Evolutionary conservation across 2,888 invertebrate species (phyloP).

Genomic region (Lamproptera curius): DNA sequence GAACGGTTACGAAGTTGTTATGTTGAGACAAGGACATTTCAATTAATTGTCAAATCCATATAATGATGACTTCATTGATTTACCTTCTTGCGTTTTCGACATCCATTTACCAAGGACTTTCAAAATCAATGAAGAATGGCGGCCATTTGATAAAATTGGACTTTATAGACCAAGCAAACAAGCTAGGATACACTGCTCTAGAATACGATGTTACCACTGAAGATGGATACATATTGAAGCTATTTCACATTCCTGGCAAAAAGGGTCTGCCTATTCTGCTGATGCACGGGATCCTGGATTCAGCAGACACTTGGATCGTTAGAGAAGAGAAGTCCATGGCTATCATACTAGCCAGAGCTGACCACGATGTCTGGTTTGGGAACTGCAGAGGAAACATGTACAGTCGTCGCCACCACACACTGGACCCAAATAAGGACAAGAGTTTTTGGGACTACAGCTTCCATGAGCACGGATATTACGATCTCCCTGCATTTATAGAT

Average conservation of each 20-base stretch:
- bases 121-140: too few species aligned
- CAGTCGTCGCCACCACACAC: constrained; percentile 64
- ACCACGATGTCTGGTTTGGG: constrained; percentile 64
- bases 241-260: constrained; percentile 48
- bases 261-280: constrained; percentile 41
- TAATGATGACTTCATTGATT: too few species aligned
- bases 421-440: constrained; percentile 17
- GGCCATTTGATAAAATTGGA: too few species aligned
- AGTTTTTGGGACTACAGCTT: constrained; percentile 24
- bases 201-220: constrained; percentile 34
- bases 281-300: constrained; percentile 41
- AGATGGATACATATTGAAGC: constrained; percentile 42
- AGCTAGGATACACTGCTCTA: constrained; percentile 25
- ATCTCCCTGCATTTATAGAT: constrained; percentile 21
- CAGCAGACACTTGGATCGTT: constrained; percentile 39
- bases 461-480: constrained; percentile 22
- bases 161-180: too few species aligned
- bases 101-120: too few species aligned
- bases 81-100: too few species aligned
- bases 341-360: constrained; percentile 54
- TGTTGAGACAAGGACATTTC: too few species aligned
- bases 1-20: too few species aligned
- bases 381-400: constrained; percentile 79
- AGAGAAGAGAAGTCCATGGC: constrained; percentile 41
- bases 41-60: too few species aligned